Base-by-base conservation (phyloP, 2,888 invertebrate species). In the Frankliniella intonsa region DNA sequence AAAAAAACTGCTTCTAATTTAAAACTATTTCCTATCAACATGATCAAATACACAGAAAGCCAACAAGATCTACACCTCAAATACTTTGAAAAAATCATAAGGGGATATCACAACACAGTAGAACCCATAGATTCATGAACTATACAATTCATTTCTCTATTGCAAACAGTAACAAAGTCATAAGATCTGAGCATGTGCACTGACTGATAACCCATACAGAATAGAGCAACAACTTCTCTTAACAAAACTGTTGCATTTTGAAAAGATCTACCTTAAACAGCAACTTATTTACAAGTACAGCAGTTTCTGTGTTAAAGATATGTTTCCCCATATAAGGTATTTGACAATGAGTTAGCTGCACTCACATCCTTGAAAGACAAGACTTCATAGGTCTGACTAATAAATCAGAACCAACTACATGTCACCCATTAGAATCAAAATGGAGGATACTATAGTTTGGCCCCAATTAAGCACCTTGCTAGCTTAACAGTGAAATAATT, bases 31-130 rank as follows among this genome's bases (percentile, higher is more conserved):
- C 25, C 69, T 76, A 76, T 25, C 22, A 76, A 76, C 25, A 76
- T 76, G 8, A 76, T 76, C 25, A 76, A 76, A 22, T 76, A 25
- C 69, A 22, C 69, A 25, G 69, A 76, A 76, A 76, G 69, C 69
- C 69, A 76, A 76, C 69, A 69, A 69, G 22, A 76, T 76, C 69
- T 76, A 76, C 25, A 76, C 25, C 25, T 25, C 25, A 76, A 76
- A 62, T 62, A 17, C 62, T 25, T 76, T 76, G 69, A 76, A 76
- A n/a, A 25, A n/a, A 25, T 76, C 22, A 76, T 76, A 25, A 25
- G 69, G 69, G 25, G 69, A 76, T 76, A 76, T 76, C 69, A 76
- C 69, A 76, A 76, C 25, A 76, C 69, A 76, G 69, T 76, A 76
- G 38, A 38, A 38, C 12, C 12, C 69, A 76, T 12, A 76, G 12